Conservation (phyloP, 2,888 invertebrate genomes). For the Hetaerina titia region DNA sequence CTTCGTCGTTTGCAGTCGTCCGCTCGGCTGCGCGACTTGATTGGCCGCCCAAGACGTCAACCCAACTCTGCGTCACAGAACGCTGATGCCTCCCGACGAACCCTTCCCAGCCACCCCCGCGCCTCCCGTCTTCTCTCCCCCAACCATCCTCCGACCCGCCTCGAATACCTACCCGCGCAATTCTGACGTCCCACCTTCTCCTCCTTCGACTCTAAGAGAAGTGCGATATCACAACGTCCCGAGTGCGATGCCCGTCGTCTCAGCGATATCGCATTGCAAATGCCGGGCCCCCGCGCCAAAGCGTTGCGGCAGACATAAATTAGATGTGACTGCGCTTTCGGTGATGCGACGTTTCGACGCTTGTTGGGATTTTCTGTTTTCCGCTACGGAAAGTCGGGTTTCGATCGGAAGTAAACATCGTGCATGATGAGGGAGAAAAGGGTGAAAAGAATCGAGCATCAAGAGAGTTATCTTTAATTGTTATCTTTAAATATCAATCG, state of each 20-base stretch:
- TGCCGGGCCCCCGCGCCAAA: background rate
- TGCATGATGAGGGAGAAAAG: no score
- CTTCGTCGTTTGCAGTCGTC: conserved; percentile 1
- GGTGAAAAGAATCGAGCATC: no score
- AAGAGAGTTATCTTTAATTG: no score
- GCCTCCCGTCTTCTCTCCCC: background rate
- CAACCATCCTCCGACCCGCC: background rate
- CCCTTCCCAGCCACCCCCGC: background rate
- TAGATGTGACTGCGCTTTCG: no score
- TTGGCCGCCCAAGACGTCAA: conserved; percentile 27
- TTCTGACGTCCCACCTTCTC: background rate
- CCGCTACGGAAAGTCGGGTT: no score
- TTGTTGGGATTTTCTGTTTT: no score
- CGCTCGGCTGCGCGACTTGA: conserved; percentile 1
- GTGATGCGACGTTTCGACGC: no score
- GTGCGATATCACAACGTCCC: background rate
- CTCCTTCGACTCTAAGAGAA: background rate
- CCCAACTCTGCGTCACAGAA: background rate
- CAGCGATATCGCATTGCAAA: background rate
- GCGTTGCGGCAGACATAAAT: no score
- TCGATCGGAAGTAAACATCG: no score
- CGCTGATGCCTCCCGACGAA: background rate
- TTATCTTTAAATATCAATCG: no score
- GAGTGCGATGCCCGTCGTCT: background rate
- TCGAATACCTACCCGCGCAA: background rate